Evolutionary conservation across 2,888 invertebrate species (phyloP).

Genomic region (Teinopalpus imperialis): DNA sequence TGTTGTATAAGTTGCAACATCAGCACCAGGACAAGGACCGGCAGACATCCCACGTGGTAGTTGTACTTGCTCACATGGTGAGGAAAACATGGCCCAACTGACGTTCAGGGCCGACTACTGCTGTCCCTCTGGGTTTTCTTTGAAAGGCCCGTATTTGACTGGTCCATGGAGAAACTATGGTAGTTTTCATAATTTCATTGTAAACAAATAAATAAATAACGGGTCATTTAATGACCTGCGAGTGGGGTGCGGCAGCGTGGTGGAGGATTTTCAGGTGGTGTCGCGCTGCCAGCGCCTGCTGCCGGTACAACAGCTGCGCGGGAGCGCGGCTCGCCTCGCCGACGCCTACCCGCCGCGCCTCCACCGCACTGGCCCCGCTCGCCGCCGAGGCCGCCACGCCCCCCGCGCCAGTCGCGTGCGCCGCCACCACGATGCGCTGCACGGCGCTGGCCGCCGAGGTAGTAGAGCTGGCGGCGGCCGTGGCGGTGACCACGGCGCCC

Average conservation of each 20-base stretch:
- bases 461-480: slow-evolving; percentile 37
- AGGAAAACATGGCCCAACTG: no score
- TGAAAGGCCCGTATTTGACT: no score
- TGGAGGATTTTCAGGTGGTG: slow-evolving; percentile 75
- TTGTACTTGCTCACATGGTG: no score
- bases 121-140: no score
- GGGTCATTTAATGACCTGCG: no score
- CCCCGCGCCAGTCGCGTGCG: slow-evolving; percentile 73
- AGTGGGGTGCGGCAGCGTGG: slow-evolving; percentile 52
- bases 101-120: no score
- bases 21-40: no score
- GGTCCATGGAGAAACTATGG: no score
- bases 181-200: no score
- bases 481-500: slow-evolving; percentile 43
- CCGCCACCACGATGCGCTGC: slow-evolving; percentile 44
- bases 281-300: slow-evolving; percentile 74
- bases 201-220: no score
- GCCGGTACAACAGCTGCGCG: slow-evolving; percentile 81
- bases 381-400: slow-evolving; percentile 47
- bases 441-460: slow-evolving; percentile 70
- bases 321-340: slow-evolving; percentile 49
- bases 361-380: slow-evolving; percentile 40
- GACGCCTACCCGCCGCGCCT: slow-evolving; percentile 65
- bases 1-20: no score
- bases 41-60: no score